Percentiles rank a stretch among this genome's conserved stretches.
phyloP scores from a whole-genome alignment of 2,888 invertebrate genomes.

The Macaria notata region DNA sequence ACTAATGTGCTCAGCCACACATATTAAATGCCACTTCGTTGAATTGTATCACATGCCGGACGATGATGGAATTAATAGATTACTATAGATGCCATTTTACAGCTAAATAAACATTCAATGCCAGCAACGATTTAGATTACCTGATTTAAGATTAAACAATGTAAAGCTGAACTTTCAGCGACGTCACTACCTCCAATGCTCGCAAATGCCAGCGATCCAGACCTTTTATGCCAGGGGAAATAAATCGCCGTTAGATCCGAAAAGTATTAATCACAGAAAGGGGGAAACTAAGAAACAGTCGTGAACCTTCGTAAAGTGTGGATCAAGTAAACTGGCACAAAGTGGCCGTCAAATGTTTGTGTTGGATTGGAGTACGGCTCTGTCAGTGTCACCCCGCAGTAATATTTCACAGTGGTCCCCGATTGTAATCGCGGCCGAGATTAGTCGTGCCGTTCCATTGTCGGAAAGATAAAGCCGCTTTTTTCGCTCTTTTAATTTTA shows the following conservation, averaged over 20 bases:
- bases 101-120: too few species aligned
- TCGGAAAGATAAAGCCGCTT: slow-evolving; percentile 35
- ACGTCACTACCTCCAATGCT: too few species aligned
- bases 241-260: slow-evolving; percentile 8
- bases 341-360: slow-evolving; percentile 33
- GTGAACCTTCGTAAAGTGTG: slow-evolving; percentile 20
- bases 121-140: neutral
- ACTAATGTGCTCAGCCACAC: neutral
- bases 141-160: neutral
- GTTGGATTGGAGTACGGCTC: slow-evolving; percentile 31
- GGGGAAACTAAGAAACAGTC: slow-evolving; percentile 16
- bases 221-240: slow-evolving; percentile 3
- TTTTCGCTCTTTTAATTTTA: slow-evolving; percentile 31
- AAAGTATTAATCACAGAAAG: slow-evolving; percentile 20
- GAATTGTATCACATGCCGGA: too few species aligned
- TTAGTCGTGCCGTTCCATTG: slow-evolving; percentile 40
- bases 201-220: neutral
- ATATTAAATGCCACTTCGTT: too few species aligned
- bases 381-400: slow-evolving; percentile 35
- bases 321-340: slow-evolving; percentile 32
- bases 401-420: slow-evolving; percentile 39
- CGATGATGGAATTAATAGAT: too few species aligned
- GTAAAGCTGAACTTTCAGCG: neutral
- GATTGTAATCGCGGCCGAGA: slow-evolving; percentile 34
- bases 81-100: too few species aligned